Percentiles rank a stretch among this genome's conserved stretches.
These are phyloP conservation scores for Tridacna gigas DNA, from an alignment of 2,888 invertebrate genomes.

Conservation along the genomic window DNA sequence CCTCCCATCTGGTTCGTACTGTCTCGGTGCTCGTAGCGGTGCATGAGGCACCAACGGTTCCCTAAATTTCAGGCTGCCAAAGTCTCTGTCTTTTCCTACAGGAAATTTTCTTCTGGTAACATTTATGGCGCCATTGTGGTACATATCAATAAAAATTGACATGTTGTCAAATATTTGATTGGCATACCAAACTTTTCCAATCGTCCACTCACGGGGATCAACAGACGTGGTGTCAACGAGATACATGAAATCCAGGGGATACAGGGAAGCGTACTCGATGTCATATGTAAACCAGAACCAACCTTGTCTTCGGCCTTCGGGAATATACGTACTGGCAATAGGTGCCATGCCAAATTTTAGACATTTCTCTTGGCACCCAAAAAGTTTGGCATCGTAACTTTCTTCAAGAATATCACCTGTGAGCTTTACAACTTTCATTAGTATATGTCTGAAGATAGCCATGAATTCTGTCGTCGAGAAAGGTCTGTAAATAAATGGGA, in stretches of 20 bases:
- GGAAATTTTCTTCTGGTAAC: conserved; percentile 73
- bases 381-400: conserved; percentile 74
- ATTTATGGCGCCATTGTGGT: conserved; percentile 68
- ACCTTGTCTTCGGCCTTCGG: conserved; percentile 71
- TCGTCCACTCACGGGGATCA: conserved; percentile 72
- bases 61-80: conserved; percentile 71
- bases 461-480: conserved; percentile 77
- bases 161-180: conserved; percentile 73
- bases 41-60: conserved; percentile 67
- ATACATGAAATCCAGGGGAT: conserved; percentile 80
- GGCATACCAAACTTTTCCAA: conserved; percentile 77
- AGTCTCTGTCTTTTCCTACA: conserved; percentile 51
- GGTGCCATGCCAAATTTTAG: conserved; percentile 78
- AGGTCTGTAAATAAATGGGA: conserved; percentile 77
- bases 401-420: conserved; percentile 72
- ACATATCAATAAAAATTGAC: conserved; percentile 68
- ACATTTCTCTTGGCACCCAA: conserved; percentile 71
- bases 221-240: conserved; percentile 75
- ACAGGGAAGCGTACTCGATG: conserved; percentile 76
- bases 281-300: conserved; percentile 81
- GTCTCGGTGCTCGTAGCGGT: conserved; percentile 72
- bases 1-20: conserved; percentile 76
- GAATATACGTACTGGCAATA: conserved; percentile 74
- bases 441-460: conserved; percentile 69
- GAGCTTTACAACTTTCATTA: conserved; percentile 63